phyloP scores from a whole-genome alignment of 2,797 vertebrate genomes.

The Lepidocolaptes lacrymiger region DNA sequence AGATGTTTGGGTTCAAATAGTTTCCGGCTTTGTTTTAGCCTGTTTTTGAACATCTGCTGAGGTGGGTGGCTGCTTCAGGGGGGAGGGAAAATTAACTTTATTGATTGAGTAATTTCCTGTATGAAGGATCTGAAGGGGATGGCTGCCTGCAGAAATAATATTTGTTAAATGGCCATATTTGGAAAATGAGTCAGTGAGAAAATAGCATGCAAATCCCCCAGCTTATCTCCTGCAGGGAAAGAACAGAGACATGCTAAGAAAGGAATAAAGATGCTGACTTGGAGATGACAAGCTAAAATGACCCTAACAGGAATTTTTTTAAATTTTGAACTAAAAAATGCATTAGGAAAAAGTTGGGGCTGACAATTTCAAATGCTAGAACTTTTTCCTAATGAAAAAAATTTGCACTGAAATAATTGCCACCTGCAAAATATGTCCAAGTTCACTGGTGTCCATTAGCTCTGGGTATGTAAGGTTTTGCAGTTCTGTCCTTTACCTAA shows the following conservation, averaged over 20 bases:
- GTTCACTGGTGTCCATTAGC: background rate
- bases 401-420: background rate
- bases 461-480: background rate
- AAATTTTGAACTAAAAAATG: background rate
- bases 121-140: slow-evolving; percentile 33
- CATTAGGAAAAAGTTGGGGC: background rate
- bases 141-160: slow-evolving; percentile 51
- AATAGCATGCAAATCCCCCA: slow-evolving; percentile 37
- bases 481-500: background rate
- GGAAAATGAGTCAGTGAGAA: slow-evolving; percentile 60
- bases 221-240: slow-evolving; percentile 31
- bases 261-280: background rate
- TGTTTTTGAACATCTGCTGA: slow-evolving; percentile 47
- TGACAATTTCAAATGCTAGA: background rate
- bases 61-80: slow-evolving; percentile 43
- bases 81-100: slow-evolving; percentile 37
- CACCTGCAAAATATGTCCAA: background rate
- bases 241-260: slow-evolving; percentile 2
- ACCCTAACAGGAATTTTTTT: background rate
- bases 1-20: background rate
- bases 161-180: slow-evolving; percentile 49
- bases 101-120: slow-evolving; percentile 66
- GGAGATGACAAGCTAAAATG: background rate
- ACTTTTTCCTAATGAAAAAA: background rate
- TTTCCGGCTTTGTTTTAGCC: slow-evolving; percentile 37